A percentile compares a stretch with the other conserved stretches of the same genome.
These are phyloP conservation scores for Notothenia rossii DNA, from an alignment of 2,113 vertebrate species.

Conservation along the genomic window DNA sequence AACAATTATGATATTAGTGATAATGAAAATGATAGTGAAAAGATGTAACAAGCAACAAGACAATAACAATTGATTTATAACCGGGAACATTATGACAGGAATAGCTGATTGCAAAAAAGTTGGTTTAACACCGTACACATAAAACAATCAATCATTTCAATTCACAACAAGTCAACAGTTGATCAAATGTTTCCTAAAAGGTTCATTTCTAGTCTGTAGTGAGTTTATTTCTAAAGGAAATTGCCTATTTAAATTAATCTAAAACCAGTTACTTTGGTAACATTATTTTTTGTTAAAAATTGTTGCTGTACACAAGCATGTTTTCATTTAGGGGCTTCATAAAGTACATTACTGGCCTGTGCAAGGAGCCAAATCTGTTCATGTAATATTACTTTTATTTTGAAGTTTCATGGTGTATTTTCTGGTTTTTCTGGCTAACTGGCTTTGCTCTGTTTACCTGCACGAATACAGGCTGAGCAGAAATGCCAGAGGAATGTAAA, in stretches of 20 bases:
- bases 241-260: background rate
- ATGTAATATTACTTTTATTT: constrained; percentile 21
- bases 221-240: too few species aligned
- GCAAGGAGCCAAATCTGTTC: background rate
- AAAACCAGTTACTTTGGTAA: background rate
- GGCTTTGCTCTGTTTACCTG: background rate
- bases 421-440: background rate
- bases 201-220: background rate
- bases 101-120: too few species aligned
- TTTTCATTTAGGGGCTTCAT: background rate
- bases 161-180: background rate
- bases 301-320: background rate
- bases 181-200: background rate
- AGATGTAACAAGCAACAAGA: background rate
- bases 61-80: background rate
- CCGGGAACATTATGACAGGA: background rate
- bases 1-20: too few species aligned
- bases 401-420: background rate
- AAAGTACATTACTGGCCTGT: too few species aligned
- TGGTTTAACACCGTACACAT: background rate
- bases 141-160: background rate
- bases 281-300: too few species aligned
- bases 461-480: background rate
- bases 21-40: background rate
- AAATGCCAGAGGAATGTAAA: background rate